These are phyloP conservation scores for Lethrus apterus DNA, from an alignment of 1,140 invertebrate species.

Conservation along the genomic window DNA sequence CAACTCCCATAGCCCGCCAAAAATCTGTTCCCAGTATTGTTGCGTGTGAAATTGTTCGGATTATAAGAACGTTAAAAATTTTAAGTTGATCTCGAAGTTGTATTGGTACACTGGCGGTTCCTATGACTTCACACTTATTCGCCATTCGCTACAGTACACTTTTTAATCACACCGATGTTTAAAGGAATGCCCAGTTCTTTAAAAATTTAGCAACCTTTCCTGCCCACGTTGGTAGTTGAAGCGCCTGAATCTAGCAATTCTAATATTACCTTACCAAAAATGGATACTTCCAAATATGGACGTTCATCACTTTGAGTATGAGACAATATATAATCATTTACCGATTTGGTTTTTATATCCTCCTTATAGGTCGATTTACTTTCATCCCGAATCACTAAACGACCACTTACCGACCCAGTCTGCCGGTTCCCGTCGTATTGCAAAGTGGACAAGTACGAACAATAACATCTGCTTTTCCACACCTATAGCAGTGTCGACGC, in stretches of 20 bases:
- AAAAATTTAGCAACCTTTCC: background rate
- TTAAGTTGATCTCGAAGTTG: background rate
- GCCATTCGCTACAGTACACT: constrained; percentile 17
- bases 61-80: background rate
- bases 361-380: too few relatives aligned
- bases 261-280: constrained; percentile 4
- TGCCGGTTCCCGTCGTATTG: background rate
- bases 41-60: background rate
- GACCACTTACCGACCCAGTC: background rate
- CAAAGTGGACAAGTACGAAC: too few relatives aligned
- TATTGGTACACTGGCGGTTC: constrained; percentile 5
- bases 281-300: constrained; percentile 5
- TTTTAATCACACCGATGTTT: background rate
- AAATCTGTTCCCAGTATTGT: constrained; percentile 15
- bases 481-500: background rate
- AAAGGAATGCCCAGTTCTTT: background rate
- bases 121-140: constrained; percentile 11
- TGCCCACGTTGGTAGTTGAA: background rate
- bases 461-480: background rate
- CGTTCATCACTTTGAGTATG: constrained; percentile 10
- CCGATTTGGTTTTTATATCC: background rate
- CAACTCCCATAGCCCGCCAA: constrained; percentile 5
- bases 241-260: constrained; percentile 14
- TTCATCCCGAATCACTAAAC: background rate
- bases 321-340: constrained; percentile 8